Evolutionary conservation across 2,888 invertebrate genomes (phyloP).

Genomic region (Bibio marci): DNA sequence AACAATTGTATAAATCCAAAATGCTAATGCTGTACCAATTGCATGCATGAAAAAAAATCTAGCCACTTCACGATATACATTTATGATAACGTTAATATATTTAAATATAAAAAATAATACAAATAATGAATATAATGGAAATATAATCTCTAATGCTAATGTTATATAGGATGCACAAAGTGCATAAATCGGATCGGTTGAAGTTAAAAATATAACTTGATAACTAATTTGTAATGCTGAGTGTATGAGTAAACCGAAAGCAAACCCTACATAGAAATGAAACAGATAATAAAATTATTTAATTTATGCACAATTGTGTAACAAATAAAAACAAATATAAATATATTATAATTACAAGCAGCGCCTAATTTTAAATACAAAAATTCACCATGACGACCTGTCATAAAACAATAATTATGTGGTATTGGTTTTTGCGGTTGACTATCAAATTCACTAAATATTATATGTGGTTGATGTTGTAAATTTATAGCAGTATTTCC

Average conservation of each 20-base stretch:
- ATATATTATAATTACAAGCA: slow-evolving; percentile 33
- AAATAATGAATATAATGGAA: slow-evolving; percentile 55
- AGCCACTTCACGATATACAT: slow-evolving; percentile 34
- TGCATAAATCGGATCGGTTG: slow-evolving; percentile 35
- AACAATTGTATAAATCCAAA: slow-evolving; percentile 63
- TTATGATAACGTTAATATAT: slow-evolving; percentile 55
- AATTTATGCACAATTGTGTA: no score
- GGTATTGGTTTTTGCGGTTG: slow-evolving; percentile 26
- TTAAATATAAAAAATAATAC: slow-evolving; percentile 67
- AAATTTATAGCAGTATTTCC: slow-evolving; percentile 17
- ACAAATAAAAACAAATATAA: background rate
- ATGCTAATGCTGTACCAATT: slow-evolving; percentile 59
- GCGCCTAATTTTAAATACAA: slow-evolving; percentile 59
- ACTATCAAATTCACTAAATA: slow-evolving; percentile 21
- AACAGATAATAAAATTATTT: background rate
- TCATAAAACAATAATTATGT: slow-evolving; percentile 45
- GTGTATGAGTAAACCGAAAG: slow-evolving; percentile 61
- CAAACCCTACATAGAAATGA: slow-evolving; percentile 43
- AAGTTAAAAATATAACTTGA: slow-evolving; percentile 41
- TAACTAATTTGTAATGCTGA: slow-evolving; percentile 50
- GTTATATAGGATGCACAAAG: slow-evolving; percentile 42
- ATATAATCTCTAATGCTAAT: slow-evolving; percentile 46
- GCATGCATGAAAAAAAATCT: slow-evolving; percentile 65
- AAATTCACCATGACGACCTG: slow-evolving; percentile 52
- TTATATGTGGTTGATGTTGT: slow-evolving; percentile 17